These are phyloP conservation scores for Pomatostomus ruficeps DNA, from an alignment of 2,113 vertebrate genomes.

Conservation along the genomic window DNA sequence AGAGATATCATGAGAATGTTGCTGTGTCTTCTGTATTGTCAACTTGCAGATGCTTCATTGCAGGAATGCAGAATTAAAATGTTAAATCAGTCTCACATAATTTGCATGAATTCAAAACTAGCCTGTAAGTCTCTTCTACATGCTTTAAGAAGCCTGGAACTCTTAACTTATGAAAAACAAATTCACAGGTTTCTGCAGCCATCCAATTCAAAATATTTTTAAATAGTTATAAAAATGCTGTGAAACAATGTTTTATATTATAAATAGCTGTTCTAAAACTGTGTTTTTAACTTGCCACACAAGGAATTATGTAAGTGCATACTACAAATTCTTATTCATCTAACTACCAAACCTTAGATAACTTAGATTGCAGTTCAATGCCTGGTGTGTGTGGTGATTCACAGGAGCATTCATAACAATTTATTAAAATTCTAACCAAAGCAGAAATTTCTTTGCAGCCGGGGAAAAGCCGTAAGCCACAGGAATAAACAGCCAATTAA, in stretches of 20 bases:
- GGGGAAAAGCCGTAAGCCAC: neutral
- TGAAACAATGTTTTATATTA: slow-evolving; percentile 8
- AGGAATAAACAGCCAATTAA: neutral
- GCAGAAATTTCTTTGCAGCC: slow-evolving; percentile 18
- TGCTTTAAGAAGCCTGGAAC: slow-evolving; percentile 72
- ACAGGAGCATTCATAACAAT: neutral
- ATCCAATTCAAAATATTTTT: slow-evolving; percentile 21
- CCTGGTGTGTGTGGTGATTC: slow-evolving; percentile 22
- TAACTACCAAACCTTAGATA: neutral
- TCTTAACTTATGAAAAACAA: slow-evolving; percentile 50
- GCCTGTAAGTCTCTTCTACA: slow-evolving; percentile 75
- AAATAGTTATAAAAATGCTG: slow-evolving; percentile 11
- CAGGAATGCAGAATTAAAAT: slow-evolving; percentile 79
- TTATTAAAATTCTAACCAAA: slow-evolving; percentile 1
- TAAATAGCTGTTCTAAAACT: slow-evolving; percentile 28
- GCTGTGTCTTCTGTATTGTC: slow-evolving; percentile 85
- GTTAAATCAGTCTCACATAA: slow-evolving; percentile 74
- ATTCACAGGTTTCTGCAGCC: neutral
- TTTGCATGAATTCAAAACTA: slow-evolving; percentile 78
- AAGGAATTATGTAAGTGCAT: slow-evolving; percentile 20
- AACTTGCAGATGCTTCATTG: slow-evolving; percentile 94
- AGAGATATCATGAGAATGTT: slow-evolving; percentile 74
- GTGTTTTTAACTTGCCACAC: slow-evolving; percentile 20
- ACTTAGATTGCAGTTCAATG: neutral
- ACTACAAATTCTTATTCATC: slow-evolving; percentile 9